These are phyloP conservation scores for Melolontha melolontha DNA, from an alignment of 2,888 invertebrate species.

Conservation along the genomic window DNA sequence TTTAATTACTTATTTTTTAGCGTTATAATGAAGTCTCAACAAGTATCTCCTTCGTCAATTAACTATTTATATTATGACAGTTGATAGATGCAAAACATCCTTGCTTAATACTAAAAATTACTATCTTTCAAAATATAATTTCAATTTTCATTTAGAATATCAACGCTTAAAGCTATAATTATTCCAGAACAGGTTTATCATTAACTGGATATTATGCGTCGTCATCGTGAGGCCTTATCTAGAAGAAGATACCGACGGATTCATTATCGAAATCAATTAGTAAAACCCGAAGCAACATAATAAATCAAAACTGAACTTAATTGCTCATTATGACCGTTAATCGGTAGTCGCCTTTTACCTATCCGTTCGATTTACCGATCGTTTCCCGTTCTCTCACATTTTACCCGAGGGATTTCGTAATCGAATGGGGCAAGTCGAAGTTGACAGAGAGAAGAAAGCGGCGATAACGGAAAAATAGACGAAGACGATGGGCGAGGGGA, in stretches of 20 bases:
- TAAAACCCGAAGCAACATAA: constrained; percentile 27
- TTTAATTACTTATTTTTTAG: too few relatives aligned
- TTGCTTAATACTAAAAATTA: too few relatives aligned
- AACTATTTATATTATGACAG: too few relatives aligned
- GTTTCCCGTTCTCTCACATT: neutral
- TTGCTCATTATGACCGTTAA: constrained; percentile 34
- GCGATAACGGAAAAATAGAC: too few relatives aligned
- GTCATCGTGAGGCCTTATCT: neutral
- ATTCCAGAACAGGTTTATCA: constrained; percentile 1
- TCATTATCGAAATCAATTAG: constrained; percentile 33
- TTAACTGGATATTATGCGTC: constrained; percentile 7
- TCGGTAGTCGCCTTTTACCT: constrained; percentile 15
- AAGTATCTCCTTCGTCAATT: too few relatives aligned
- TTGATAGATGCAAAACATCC: too few relatives aligned
- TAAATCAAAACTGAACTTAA: constrained; percentile 35
- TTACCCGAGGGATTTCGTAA: constrained; percentile 12
- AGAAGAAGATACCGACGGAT: constrained; percentile 13
- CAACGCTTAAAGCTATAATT: neutral
- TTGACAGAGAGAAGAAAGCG: neutral
- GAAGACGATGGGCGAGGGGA: too few relatives aligned
- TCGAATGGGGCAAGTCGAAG: constrained; percentile 2
- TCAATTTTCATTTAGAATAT: too few relatives aligned
- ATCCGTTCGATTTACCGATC: constrained; percentile 8
- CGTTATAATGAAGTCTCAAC: too few relatives aligned
- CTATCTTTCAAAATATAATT: too few relatives aligned